Evolutionary conservation across 2,888 invertebrate genomes (phyloP).

Genomic region (Drosophila neutralis): DNA sequence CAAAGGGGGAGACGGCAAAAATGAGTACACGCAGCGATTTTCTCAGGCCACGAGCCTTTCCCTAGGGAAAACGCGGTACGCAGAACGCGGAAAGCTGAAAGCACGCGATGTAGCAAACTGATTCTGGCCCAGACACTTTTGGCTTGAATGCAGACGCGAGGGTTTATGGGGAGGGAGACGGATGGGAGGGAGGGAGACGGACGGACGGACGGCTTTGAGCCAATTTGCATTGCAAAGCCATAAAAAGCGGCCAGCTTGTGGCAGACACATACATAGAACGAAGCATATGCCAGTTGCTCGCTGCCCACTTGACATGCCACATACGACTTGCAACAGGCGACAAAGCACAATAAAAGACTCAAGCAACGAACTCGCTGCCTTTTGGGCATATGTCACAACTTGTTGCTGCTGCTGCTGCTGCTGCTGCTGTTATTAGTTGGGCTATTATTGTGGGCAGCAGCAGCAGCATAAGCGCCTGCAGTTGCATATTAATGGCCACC

Average conservation of each 20-base stretch:
- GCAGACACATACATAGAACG: not conserved
- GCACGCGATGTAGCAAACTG: slow-evolving; percentile 47
- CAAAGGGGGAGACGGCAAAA: not conserved
- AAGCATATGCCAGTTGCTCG: not conserved
- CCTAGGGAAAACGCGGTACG: slow-evolving; percentile 54
- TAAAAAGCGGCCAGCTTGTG: slow-evolving; percentile 27
- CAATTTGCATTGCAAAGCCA: slow-evolving; percentile 56
- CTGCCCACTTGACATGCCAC: slow-evolving; percentile 36
- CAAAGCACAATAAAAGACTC: slow-evolving; percentile 58
- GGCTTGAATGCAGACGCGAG: not conserved
- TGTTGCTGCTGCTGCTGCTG: slow-evolving; percentile 13
- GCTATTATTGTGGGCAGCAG: slow-evolving; percentile 19
- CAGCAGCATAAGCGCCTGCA: slow-evolving; percentile 39
- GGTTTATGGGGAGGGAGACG: not conserved
- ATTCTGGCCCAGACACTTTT: not conserved
- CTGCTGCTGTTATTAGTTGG: not conserved
- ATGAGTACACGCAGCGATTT: slow-evolving; percentile 33
- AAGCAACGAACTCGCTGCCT: slow-evolving; percentile 53
- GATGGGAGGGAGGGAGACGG: not conserved
- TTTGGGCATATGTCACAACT: slow-evolving; percentile 50
- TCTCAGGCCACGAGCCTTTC: slow-evolving; percentile 50
- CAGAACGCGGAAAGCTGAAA: not conserved
- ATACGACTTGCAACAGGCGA: slow-evolving; percentile 11
- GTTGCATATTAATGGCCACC: slow-evolving; percentile 48
- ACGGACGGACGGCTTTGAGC: not conserved